phyloP scores from a whole-genome alignment of 2,113 vertebrate species.

The Psettodes erumei region DNA sequence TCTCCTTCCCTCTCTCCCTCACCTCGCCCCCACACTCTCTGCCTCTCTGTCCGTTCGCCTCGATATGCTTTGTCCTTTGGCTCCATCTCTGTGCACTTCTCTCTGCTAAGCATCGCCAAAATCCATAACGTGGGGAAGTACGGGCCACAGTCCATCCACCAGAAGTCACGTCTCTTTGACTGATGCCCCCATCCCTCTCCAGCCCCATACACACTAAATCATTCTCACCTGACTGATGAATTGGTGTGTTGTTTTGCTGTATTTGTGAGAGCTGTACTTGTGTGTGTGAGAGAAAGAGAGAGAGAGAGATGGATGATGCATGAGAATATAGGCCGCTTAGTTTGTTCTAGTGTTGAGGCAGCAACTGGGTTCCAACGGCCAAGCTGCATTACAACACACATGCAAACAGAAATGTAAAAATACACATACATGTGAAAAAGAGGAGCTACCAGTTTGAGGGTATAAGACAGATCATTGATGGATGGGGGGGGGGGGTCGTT shows the following conservation, averaged over 20 bases:
- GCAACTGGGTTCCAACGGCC: constrained; percentile 43
- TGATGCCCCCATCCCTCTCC: constrained; percentile 29
- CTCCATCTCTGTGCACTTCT: constrained; percentile 42
- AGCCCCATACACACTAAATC: constrained; percentile 39
- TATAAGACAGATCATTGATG: neutral
- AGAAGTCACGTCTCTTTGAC: constrained; percentile 44
- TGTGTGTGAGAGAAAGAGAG: constrained; percentile 11
- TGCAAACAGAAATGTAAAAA: constrained; percentile 27
- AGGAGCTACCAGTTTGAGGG: neutral
- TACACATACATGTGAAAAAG: constrained; percentile 5
- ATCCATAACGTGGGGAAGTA: constrained; percentile 56
- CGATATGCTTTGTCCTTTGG: constrained; percentile 50
- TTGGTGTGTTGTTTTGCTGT: constrained; percentile 31
- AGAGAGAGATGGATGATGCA: constrained; percentile 46
- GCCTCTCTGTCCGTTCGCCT: constrained; percentile 50
- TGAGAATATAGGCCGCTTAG: constrained; percentile 40
- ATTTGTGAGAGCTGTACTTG: constrained; percentile 11
- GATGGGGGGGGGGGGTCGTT: neutral
- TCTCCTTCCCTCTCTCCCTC: constrained; percentile 58
- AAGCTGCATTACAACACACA: constrained; percentile 50
- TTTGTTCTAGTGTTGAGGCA: constrained; percentile 45
- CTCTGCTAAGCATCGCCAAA: constrained; percentile 38
- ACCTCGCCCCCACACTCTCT: constrained; percentile 65
- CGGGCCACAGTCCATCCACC: constrained; percentile 30
- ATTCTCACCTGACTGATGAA: constrained; percentile 56